These are phyloP conservation scores for Patiria pectinifera DNA, from an alignment of 53 echinoderm and acorn worm species.

Conservation along the genomic window DNA sequence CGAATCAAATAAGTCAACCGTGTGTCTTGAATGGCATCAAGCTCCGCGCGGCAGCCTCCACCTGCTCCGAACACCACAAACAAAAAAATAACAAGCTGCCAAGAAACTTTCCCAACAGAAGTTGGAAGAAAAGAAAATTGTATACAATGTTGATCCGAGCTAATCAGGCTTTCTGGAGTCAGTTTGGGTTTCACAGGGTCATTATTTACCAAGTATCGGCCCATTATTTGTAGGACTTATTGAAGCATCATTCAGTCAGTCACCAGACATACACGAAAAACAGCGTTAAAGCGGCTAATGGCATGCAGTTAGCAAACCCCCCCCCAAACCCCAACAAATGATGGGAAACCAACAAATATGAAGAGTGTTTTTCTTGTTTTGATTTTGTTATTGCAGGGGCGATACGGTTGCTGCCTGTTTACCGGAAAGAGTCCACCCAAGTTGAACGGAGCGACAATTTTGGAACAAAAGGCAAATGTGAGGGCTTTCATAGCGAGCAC, in stretches of 20 bases:
- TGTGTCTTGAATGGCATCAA: not conserved
- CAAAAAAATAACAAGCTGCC: not conserved
- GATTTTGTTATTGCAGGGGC: not conserved
- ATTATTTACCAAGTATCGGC: not conserved
- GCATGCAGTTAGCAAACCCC: not conserved
- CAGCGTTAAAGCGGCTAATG: not conserved
- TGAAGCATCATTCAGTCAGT: not conserved
- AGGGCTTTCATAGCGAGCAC: not conserved
- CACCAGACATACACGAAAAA: not conserved
- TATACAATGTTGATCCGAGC: constrained; percentile 34
- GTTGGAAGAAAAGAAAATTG: not conserved
- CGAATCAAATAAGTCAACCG: constrained; percentile 45
- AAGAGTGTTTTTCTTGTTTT: too few relatives aligned
- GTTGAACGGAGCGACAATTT: constrained; percentile 44
- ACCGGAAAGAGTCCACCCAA: constrained; percentile 38
- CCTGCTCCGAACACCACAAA: not conserved
- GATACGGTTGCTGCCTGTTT: constrained; percentile 24
- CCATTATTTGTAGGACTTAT: not conserved
- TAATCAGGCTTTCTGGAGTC: constrained; percentile 54
- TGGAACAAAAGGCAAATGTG: constrained; percentile 16
- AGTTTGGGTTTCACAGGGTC: not conserved
- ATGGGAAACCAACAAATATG: not conserved
- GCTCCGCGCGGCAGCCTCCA: not conserved
- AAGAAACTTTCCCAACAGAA: not conserved
- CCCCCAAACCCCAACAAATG: too few relatives aligned